phyloP scores from a whole-genome alignment of 2,888 invertebrate species.

The Lucinisca nassula region DNA sequence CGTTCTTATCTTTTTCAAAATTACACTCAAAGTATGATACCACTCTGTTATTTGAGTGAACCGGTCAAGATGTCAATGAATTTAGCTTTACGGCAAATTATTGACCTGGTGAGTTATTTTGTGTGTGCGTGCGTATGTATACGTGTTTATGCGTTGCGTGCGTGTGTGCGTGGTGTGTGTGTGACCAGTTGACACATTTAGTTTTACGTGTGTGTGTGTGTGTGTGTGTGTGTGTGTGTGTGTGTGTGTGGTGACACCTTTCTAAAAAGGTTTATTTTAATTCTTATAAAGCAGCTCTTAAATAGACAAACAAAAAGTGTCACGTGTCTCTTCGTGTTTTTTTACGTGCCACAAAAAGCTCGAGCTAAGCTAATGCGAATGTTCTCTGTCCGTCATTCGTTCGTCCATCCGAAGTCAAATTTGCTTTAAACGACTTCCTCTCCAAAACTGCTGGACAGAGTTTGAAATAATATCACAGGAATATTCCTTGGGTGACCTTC shows the following conservation, averaged over 20 bases:
- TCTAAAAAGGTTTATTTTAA: not conserved
- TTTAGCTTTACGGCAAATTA: slow-evolving; percentile 3
- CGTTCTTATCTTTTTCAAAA: not conserved
- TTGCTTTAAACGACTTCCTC: no score
- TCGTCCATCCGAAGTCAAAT: no score
- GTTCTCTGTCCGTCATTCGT: no score
- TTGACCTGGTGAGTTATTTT: not conserved
- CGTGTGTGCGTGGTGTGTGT: not conserved
- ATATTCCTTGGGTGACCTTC: no score
- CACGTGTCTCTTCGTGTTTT: no score
- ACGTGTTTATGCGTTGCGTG: not conserved
- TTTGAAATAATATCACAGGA: no score
- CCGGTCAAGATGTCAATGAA: not conserved
- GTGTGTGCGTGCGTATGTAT: not conserved
- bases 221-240: no score
- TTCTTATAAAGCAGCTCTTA: not conserved
- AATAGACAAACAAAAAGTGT: not conserved
- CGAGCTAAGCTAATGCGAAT: no score
- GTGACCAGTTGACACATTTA: not conserved
- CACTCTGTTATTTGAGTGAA: not conserved
- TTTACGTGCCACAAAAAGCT: no score
- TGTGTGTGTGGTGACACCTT: not conserved
- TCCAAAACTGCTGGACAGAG: no score
- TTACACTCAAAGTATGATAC: not conserved
- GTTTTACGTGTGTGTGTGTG: no score